phyloP scores from a whole-genome alignment of 2,888 invertebrate genomes.

The Sussaba pulchella region DNA sequence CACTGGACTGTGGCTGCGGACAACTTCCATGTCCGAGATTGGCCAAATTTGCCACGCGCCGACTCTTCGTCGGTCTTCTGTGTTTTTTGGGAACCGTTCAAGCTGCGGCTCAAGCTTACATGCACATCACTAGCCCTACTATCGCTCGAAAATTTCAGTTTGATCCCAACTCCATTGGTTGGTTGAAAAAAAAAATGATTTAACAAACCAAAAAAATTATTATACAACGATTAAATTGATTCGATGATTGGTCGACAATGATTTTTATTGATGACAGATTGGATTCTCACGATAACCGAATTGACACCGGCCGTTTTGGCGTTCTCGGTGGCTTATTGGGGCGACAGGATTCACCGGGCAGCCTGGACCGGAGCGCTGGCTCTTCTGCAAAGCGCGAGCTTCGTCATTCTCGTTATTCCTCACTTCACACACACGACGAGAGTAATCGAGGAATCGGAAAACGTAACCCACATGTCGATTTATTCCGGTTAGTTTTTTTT shows the following conservation, averaged over 20 bases:
- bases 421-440: constrained; percentile 84
- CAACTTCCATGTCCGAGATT: constrained; percentile 79
- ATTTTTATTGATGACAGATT: constrained; percentile 84
- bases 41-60: constrained; percentile 80
- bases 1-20: constrained; percentile 81
- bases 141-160: constrained; percentile 80
- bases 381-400: constrained; percentile 86
- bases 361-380: constrained; percentile 87
- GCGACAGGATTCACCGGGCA: constrained; percentile 86
- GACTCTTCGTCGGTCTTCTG: constrained; percentile 77
- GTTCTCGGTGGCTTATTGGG: constrained; percentile 86
- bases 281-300: constrained; percentile 86
- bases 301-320: constrained; percentile 86
- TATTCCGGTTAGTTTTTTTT: constrained; percentile 75
- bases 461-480: constrained; percentile 73
- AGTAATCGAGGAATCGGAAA: constrained; percentile 72
- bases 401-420: constrained; percentile 86
- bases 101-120: constrained; percentile 78
- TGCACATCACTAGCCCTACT: constrained; percentile 76
- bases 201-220: background rate
- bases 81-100: constrained; percentile 80
- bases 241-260: too few relatives aligned
- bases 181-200: constrained; percentile 39
- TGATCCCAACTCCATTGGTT: constrained; percentile 78
- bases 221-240: background rate